phyloP scores from a whole-genome alignment of 2,113 vertebrate genomes.

The Dendrocopos noguchii region DNA sequence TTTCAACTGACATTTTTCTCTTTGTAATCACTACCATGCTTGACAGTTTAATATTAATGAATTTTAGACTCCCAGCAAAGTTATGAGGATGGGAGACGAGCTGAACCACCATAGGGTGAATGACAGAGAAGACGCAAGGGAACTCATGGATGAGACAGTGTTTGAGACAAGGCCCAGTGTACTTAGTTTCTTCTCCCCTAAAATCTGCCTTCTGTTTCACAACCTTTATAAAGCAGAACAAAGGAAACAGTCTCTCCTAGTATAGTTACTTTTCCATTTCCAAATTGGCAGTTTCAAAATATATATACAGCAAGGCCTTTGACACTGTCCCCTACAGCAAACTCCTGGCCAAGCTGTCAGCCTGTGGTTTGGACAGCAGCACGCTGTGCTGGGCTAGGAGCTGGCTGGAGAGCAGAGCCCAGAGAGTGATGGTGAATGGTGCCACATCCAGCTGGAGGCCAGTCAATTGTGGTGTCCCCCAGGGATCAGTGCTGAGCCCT shows the following conservation, averaged over 20 bases:
- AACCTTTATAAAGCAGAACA: background rate
- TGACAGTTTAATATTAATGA: background rate
- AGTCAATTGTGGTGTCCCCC: no score
- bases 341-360: no score
- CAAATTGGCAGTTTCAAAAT: background rate
- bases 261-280: background rate
- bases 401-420: no score
- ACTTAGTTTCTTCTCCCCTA: background rate
- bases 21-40: background rate
- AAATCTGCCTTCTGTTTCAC: background rate
- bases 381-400: no score
- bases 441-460: no score
- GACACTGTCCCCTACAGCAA: no score
- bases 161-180: background rate
- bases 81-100: background rate
- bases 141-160: background rate
- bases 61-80: background rate
- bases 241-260: background rate
- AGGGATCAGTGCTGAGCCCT: no score
- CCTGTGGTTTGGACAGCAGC: no score
- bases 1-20: background rate
- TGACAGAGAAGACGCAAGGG: background rate
- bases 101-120: background rate
- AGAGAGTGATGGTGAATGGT: no score
- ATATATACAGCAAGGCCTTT: background rate